phyloP scores from a whole-genome alignment of 2,797 vertebrate species.

The Acanthornis magna region DNA sequence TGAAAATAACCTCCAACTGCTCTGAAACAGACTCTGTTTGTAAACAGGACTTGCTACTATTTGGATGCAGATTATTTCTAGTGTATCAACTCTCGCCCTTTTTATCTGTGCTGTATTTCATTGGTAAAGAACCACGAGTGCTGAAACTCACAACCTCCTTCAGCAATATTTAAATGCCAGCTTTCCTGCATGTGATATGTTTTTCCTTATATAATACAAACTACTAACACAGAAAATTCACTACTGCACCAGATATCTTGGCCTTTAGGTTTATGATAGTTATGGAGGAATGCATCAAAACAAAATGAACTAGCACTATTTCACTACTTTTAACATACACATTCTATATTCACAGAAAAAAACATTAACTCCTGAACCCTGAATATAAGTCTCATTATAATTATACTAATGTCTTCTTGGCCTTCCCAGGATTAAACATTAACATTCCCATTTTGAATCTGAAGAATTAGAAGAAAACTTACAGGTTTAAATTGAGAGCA shows the following conservation, averaged over 20 bases:
- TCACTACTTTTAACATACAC: neutral
- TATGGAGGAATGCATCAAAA: neutral
- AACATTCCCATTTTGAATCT: neutral
- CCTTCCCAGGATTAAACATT: neutral
- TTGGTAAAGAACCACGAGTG: neutral
- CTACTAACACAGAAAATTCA: neutral
- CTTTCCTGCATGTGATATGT: neutral
- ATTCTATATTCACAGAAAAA: neutral
- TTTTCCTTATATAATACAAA: neutral
- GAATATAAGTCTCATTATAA: neutral
- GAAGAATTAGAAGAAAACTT: neutral
- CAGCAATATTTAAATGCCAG: neutral
- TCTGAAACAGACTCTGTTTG: conserved; percentile 42
- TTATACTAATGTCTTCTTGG: neutral
- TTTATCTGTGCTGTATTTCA: neutral
- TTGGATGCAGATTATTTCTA: neutral
- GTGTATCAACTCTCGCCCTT: neutral
- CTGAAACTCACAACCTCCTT: neutral
- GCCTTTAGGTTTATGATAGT: neutral
- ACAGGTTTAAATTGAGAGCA: neutral
- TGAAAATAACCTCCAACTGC: neutral
- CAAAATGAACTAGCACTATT: neutral
- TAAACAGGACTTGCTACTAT: conserved; percentile 12
- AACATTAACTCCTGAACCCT: neutral
- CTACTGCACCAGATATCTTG: neutral